phyloP scores from a whole-genome alignment of 2,888 invertebrate species.

The Spisula solida region DNA sequence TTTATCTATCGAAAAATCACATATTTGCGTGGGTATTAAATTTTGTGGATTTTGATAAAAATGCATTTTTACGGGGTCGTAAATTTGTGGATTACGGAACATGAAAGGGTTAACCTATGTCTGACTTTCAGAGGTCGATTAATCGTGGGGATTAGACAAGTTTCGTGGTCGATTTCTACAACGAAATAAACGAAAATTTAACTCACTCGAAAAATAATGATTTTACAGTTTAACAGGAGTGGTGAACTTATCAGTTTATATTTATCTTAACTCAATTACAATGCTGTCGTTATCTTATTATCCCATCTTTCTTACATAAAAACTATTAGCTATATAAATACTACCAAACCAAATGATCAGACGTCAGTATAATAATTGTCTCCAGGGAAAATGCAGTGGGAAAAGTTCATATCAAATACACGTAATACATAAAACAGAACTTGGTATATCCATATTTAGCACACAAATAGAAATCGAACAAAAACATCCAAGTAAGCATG shows the following conservation, averaged over 20 bases:
- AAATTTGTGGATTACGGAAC: too few relatives aligned
- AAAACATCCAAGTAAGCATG: not conserved
- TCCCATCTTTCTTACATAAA: conserved; percentile 10
- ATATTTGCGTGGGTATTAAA: too few relatives aligned
- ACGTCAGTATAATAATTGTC: not conserved
- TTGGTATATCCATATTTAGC: not conserved
- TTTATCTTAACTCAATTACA: conserved; percentile 42
- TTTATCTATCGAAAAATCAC: too few relatives aligned
- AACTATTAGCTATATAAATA: not conserved
- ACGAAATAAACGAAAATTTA: too few relatives aligned
- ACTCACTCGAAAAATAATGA: too few relatives aligned
- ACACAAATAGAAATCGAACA: not conserved
- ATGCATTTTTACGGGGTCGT: too few relatives aligned
- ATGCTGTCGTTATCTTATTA: not conserved
- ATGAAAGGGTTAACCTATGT: too few relatives aligned
- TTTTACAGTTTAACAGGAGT: not conserved
- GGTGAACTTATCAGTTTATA: conserved; percentile 13
- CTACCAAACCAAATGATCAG: not conserved
- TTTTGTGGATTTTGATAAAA: too few relatives aligned
- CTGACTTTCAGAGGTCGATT: too few relatives aligned
- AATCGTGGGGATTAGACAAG: too few relatives aligned
- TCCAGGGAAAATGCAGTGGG: not conserved
- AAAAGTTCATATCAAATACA: not conserved
- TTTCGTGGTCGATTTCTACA: too few relatives aligned
- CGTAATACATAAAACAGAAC: not conserved